phyloP scores from a whole-genome alignment of 2,888 invertebrate species.

The Leucoptera coffeella region DNA sequence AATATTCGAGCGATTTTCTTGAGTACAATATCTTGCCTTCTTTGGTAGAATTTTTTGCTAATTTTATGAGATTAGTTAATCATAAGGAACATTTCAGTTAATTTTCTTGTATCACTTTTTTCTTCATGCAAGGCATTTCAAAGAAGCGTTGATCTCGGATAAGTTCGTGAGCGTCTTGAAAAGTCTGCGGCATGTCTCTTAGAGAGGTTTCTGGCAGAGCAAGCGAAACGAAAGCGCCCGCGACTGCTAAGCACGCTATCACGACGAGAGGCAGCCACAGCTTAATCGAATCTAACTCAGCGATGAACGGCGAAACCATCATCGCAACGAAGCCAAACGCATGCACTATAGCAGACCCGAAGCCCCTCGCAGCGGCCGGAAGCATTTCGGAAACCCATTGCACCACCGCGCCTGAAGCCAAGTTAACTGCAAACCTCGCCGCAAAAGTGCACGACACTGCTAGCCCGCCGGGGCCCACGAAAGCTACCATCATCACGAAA shows the following conservation, averaged over 20 bases:
- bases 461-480: constrained; percentile 4
- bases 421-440: constrained; percentile 6
- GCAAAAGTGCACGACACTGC: constrained; percentile 5
- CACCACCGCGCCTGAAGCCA: constrained; percentile 4
- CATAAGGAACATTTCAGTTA: too few relatives aligned
- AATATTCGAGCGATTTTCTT: too few relatives aligned
- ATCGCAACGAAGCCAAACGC: constrained; percentile 5
- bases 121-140: constrained; percentile 4
- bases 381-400: constrained; percentile 6
- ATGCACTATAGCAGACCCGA: constrained; percentile 4
- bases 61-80: too few relatives aligned
- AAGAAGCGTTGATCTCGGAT: constrained; percentile 1
- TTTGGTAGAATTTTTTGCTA: too few relatives aligned
- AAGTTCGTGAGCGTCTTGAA: constrained; percentile 4
- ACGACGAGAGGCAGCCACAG: constrained; percentile 5
- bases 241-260: constrained; percentile 3
- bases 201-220: constrained; percentile 5
- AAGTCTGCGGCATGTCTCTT: constrained; percentile 5
- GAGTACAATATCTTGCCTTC: too few relatives aligned
- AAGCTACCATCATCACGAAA: constrained; percentile 4
- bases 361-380: constrained; percentile 5
- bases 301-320: constrained; percentile 5
- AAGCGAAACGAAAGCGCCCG: constrained; percentile 4
- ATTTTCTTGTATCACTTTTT: too few relatives aligned
- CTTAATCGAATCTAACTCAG: constrained; percentile 4